phyloP scores from a whole-genome alignment of 2,888 invertebrate genomes.

The Melieria picta region DNA sequence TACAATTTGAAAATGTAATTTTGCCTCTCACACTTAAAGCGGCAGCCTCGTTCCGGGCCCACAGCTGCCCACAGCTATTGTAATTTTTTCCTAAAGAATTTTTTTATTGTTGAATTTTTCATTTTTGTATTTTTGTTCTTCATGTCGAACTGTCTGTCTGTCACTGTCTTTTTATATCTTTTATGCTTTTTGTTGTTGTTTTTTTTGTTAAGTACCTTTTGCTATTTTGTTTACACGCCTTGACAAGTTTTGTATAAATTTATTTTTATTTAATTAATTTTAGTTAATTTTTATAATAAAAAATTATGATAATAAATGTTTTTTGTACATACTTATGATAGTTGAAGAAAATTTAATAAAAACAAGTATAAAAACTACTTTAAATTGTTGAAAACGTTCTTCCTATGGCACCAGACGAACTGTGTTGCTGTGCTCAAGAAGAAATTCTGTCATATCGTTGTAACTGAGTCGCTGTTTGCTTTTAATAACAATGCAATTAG shows the following conservation, averaged over 20 bases:
- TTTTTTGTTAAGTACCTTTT: neutral
- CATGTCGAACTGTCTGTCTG: no score
- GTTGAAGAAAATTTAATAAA: constrained; percentile 21
- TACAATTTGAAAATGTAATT: no score
- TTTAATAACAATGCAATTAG: no score
- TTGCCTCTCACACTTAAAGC: no score
- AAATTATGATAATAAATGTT: constrained; percentile 39
- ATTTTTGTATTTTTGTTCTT: constrained; percentile 1
- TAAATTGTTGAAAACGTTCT: no score
- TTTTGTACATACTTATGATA: constrained; percentile 26
- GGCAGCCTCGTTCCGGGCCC: no score
- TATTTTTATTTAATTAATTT: constrained; percentile 43
- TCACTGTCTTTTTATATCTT: neutral
- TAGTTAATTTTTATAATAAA: constrained; percentile 39
- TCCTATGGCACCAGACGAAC: no score
- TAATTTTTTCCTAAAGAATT: neutral
- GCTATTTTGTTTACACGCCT: neutral
- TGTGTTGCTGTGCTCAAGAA: no score
- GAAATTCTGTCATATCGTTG: no score
- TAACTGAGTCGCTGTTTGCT: no score
- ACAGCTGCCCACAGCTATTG: neutral
- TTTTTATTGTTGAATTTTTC: neutral
- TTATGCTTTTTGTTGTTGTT: constrained; percentile 19
- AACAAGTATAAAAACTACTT: neutral
- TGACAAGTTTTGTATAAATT: constrained; percentile 29